Conservation (phyloP, 2,888 invertebrate species). For the Brenthis ino region DNA sequence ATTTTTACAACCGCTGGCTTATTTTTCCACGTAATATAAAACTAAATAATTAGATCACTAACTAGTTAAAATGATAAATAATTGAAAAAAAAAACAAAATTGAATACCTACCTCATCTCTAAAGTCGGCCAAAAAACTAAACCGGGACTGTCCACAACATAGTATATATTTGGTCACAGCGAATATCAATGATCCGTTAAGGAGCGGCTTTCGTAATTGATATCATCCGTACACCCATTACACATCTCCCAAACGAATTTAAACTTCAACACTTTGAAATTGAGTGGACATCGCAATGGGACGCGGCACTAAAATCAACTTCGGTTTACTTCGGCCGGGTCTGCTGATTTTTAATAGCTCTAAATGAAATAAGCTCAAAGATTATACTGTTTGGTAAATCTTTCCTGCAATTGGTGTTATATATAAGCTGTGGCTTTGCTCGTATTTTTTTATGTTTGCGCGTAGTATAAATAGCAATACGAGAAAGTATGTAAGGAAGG, state of each 20-base stretch:
- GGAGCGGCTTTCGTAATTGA: conserved; percentile 50
- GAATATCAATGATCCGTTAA: conserved; percentile 57
- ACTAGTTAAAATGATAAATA: too few relatives aligned
- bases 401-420: conserved; percentile 21
- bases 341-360: conserved; percentile 33
- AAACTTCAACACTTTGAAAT: conserved; percentile 23
- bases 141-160: background rate
- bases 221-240: conserved; percentile 42
- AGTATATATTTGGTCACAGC: conserved; percentile 35
- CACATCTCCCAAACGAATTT: conserved; percentile 16
- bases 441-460: too few relatives aligned
- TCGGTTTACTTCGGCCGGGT: conserved; percentile 14
- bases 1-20: too few relatives aligned
- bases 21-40: too few relatives aligned
- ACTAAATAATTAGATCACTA: too few relatives aligned
- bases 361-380: conserved; percentile 40
- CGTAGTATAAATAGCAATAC: too few relatives aligned
- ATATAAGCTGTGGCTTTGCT: background rate
- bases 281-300: conserved; percentile 1
- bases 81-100: too few relatives aligned
- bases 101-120: too few relatives aligned
- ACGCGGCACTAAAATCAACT: conserved; percentile 10
- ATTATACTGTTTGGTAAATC: conserved; percentile 38
- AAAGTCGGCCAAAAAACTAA: background rate
- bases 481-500: too few relatives aligned